phyloP scores from a whole-genome alignment of 2,888 invertebrate species.

The Myopa tessellatipennis region DNA sequence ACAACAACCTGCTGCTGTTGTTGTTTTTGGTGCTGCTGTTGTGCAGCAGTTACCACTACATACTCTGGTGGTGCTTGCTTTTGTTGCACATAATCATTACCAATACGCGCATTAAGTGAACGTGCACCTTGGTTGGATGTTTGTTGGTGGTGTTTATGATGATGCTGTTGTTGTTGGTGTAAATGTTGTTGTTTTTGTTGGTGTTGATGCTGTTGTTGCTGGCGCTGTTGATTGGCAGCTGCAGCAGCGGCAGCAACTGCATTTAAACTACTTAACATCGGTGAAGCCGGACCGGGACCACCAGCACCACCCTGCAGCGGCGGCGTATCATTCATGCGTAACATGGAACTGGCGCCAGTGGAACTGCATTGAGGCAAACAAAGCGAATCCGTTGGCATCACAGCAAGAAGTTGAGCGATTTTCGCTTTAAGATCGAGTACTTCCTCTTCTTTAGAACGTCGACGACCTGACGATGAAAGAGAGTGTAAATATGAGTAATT shows the following conservation, averaged over 20 bases:
- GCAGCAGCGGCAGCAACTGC: conserved; percentile 48
- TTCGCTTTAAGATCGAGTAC: conserved; percentile 90
- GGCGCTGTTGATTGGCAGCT: neutral
- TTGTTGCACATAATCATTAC: conserved; percentile 53
- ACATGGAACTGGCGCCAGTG: conserved; percentile 71
- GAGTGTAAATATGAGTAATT: neutral
- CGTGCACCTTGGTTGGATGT: conserved; percentile 52
- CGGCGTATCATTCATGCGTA: conserved; percentile 71
- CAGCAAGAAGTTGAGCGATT: conserved; percentile 92
- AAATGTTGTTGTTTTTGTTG: neutral
- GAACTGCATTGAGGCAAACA: conserved; percentile 71
- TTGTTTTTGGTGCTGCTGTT: conserved; percentile 48
- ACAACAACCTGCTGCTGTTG: conserved; percentile 49
- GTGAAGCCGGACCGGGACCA: conserved; percentile 66
- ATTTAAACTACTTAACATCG: conserved; percentile 63
- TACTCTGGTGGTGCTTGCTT: conserved; percentile 52
- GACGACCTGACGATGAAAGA: conserved; percentile 72
- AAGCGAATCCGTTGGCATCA: conserved; percentile 78
- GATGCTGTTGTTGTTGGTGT: conserved; percentile 47
- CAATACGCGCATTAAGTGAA: conserved; percentile 53
- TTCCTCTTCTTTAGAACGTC: conserved; percentile 89
- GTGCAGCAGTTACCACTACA: conserved; percentile 42
- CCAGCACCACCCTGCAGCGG: conserved; percentile 56
- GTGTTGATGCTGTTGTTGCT: conserved; percentile 9
- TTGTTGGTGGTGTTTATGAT: conserved; percentile 43